Evolutionary conservation across 1,140 invertebrate species (phyloP).

Genomic region (Philotrypesis tridentata): DNA sequence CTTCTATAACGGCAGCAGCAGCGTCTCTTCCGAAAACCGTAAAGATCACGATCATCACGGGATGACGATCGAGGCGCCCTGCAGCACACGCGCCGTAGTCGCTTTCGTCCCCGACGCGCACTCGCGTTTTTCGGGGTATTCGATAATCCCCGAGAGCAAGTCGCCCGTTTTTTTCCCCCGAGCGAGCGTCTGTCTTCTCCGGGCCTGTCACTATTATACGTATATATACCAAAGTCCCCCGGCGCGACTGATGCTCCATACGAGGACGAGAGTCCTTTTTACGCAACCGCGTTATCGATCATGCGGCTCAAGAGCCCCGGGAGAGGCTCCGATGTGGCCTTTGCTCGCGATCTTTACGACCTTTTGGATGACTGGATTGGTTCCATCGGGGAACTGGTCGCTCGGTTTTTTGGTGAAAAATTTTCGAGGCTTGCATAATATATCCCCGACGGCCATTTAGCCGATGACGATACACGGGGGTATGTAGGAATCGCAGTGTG

Average conservation of each 20-base stretch:
- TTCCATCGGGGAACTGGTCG: neutral
- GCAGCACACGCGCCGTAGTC: neutral
- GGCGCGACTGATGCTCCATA: neutral
- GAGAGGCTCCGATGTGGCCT: neutral
- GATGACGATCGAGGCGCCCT: neutral
- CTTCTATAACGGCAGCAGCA: too few species aligned
- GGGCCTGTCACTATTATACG: neutral
- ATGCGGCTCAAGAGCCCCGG: neutral
- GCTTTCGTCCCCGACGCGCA: neutral
- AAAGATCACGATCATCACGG: conserved; percentile 25
- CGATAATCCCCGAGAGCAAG: conserved; percentile 18
- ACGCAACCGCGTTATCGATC: conserved; percentile 34
- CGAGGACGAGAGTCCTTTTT: neutral
- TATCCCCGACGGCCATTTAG: neutral
- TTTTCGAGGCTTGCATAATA: neutral
- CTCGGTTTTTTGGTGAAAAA: neutral
- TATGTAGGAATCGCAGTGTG: too few species aligned
- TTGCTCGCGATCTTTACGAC: neutral
- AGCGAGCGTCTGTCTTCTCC: neutral
- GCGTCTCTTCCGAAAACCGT: conserved; percentile 19
- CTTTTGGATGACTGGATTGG: neutral
- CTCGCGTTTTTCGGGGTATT: neutral
- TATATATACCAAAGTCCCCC: too few species aligned
- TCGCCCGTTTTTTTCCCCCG: neutral
- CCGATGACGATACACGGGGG: too few species aligned